Conservation (phyloP, 2,797 vertebrate species). For the Girardinus metallicus region DNA sequence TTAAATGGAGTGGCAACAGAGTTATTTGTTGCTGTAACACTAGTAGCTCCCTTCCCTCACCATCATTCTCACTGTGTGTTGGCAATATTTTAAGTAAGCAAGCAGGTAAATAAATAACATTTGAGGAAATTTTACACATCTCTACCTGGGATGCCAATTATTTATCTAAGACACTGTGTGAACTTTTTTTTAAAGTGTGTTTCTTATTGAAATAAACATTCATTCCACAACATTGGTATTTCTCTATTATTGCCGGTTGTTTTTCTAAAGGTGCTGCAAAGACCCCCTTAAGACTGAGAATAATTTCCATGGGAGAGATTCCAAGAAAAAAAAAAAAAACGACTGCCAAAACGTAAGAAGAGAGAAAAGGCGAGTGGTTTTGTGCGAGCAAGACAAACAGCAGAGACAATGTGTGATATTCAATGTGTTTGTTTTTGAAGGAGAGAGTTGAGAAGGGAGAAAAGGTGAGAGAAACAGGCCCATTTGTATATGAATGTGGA, state of each 20-base stretch:
- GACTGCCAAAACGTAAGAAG: constrained; percentile 11
- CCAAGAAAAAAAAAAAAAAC: constrained; percentile 2
- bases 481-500: constrained; percentile 34
- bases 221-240: neutral
- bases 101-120: neutral
- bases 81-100: neutral
- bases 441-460: constrained; percentile 10
- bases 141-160: neutral
- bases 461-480: constrained; percentile 45
- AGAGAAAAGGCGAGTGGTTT: constrained; percentile 10
- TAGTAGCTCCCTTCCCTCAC: neutral
- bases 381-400: constrained; percentile 8
- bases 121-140: neutral
- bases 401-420: constrained; percentile 35
- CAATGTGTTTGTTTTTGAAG: constrained; percentile 44
- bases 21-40: neutral
- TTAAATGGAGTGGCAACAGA: neutral
- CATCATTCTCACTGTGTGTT: neutral
- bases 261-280: neutral
- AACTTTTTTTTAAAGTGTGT: neutral
- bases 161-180: neutral
- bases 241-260: neutral
- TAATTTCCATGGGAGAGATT: neutral
- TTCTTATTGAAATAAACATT: neutral
- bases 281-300: constrained; percentile 21